Percentiles rank a stretch among this genome's conserved stretches.
Conservation (phyloP, 2,113 vertebrate species). For the Leptodactylus fuscus region DNA sequence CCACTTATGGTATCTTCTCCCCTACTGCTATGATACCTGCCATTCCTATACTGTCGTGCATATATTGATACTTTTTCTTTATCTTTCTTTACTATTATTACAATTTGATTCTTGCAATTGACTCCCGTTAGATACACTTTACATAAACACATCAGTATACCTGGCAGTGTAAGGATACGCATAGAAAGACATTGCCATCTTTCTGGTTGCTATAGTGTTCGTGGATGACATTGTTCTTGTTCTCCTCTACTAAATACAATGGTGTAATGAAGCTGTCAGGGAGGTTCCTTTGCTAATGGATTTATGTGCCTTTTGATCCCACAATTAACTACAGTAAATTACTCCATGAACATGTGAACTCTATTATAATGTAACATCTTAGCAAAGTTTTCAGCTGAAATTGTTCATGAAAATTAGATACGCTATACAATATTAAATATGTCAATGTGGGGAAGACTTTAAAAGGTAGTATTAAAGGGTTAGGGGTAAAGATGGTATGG, state of each 20-base stretch:
- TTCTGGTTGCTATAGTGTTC: neutral
- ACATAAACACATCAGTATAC: neutral
- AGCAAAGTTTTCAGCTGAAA: neutral
- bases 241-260: slow-evolving; percentile 17
- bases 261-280: slow-evolving; percentile 50
- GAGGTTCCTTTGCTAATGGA: slow-evolving; percentile 40
- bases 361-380: neutral
- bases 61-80: neutral
- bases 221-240: slow-evolving; percentile 16
- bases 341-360: slow-evolving; percentile 10
- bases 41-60: no score
- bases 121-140: neutral
- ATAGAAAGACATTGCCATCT: neutral
- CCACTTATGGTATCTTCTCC: no score
- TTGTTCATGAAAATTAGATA: neutral
- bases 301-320: slow-evolving; percentile 46
- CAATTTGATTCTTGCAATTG: neutral
- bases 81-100: neutral
- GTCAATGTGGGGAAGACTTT: no score
- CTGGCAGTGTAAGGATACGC: neutral
- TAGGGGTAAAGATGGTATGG: no score
- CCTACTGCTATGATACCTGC: no score
- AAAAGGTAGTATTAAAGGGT: no score
- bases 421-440: neutral
- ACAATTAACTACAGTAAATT: slow-evolving; percentile 47